These are phyloP conservation scores for Bacillus rossius DNA, from an alignment of 1,140 invertebrate genomes.

Conservation along the genomic window DNA sequence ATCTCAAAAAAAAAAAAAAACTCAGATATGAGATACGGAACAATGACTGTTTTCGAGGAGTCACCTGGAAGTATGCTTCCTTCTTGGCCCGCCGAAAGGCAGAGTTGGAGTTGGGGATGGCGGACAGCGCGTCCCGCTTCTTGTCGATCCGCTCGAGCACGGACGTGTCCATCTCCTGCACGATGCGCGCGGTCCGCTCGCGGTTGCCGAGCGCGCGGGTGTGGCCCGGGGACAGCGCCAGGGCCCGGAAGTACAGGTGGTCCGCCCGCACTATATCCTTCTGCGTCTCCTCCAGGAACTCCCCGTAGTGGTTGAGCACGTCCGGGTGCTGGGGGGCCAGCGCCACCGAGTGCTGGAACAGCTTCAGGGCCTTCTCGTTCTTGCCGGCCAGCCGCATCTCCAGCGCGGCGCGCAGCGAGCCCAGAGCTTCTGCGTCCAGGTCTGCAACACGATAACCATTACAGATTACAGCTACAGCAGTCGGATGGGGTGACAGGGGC, in stretches of 20 bases:
- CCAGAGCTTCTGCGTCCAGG: slow-evolving; percentile 64
- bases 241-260: slow-evolving; percentile 77
- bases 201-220: slow-evolving; percentile 72
- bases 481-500: no score
- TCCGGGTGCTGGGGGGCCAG: slow-evolving; percentile 89
- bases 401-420: slow-evolving; percentile 73
- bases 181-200: slow-evolving; percentile 76
- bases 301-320: slow-evolving; percentile 87
- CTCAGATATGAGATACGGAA: no score
- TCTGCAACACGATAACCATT: slow-evolving; percentile 32
- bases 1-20: no score
- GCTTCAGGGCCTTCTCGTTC: slow-evolving; percentile 76
- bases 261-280: slow-evolving; percentile 87
- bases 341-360: slow-evolving; percentile 87
- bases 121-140: slow-evolving; percentile 74
- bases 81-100: slow-evolving; percentile 83
- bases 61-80: slow-evolving; percentile 76
- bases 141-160: slow-evolving; percentile 77
- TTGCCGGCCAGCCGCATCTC: slow-evolving; percentile 80
- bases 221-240: slow-evolving; percentile 79
- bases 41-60: no score
- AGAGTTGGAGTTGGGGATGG: slow-evolving; percentile 71
- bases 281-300: slow-evolving; percentile 84
- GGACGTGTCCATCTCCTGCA: slow-evolving; percentile 83
- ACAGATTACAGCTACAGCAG: no score